A percentile compares a stretch with the other conserved stretches of the same genome.
Conservation (phyloP, 2,113 vertebrate genomes). For the Gopherus evgoodei region DNA sequence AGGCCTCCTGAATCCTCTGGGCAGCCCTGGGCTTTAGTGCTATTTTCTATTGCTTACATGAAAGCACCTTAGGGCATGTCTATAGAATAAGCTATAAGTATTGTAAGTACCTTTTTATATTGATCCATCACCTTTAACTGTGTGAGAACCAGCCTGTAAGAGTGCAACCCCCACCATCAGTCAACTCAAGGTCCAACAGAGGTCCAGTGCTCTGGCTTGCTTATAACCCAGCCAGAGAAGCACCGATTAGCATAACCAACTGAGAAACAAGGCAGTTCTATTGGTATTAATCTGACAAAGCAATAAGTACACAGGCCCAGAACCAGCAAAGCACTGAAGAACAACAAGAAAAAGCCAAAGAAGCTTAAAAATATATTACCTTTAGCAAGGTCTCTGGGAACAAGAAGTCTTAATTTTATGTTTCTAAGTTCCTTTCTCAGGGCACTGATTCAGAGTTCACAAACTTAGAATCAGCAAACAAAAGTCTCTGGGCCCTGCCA, state of each 20-base stretch:
- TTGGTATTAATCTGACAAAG: not conserved
- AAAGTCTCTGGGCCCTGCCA: not conserved
- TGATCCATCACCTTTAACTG: not conserved
- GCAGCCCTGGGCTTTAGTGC: not conserved
- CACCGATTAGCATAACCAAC: accelerated
- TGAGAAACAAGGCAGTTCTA: not conserved
- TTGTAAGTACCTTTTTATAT: not conserved
- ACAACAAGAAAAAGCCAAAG: not conserved
- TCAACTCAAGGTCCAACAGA: accelerated
- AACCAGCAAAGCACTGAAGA: not conserved
- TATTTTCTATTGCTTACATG: not conserved
- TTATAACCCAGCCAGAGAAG: not conserved
- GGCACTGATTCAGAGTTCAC: not conserved
- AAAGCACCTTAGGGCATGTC: not conserved
- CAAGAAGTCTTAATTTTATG: not conserved
- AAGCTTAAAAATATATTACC: not conserved
- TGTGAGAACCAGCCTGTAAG: not conserved
- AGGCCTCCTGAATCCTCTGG: no score
- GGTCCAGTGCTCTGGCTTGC: not conserved
- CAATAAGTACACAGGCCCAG: accelerated
- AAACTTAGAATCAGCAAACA: not conserved
- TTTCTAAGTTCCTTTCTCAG: not conserved
- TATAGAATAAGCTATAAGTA: not conserved
- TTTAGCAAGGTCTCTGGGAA: not conserved
- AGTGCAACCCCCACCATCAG: not conserved